phyloP scores from a whole-genome alignment of 2,888 invertebrate genomes.

The Gandaritis pyraliata region DNA sequence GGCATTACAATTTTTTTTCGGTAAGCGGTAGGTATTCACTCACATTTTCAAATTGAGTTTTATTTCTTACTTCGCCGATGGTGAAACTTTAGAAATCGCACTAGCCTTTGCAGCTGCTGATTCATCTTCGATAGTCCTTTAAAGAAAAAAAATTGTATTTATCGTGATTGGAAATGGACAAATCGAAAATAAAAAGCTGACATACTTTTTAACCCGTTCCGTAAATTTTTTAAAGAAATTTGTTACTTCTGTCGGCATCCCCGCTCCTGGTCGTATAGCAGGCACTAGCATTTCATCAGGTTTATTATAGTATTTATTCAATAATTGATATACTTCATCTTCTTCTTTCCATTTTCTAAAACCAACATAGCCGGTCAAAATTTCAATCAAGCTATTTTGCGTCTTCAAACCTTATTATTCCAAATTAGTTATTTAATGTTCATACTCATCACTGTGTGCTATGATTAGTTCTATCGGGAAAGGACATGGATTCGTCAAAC shows the following conservation, averaged over 20 bases:
- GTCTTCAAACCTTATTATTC: neutral
- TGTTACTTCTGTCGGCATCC: conserved; percentile 60
- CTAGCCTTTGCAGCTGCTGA: conserved; percentile 48
- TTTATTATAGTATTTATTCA: conserved; percentile 72
- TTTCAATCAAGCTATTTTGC: neutral
- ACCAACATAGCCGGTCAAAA: neutral
- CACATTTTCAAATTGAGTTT: neutral
- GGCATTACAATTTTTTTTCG: neutral
- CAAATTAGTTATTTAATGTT: conserved; percentile 24
- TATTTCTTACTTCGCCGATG: conserved; percentile 52
- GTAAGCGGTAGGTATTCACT: neutral
- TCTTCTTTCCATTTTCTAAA: conserved; percentile 73
- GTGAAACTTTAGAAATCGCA: conserved; percentile 38
- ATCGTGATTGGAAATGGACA: neutral
- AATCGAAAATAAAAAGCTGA: neutral
- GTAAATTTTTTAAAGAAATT: conserved; percentile 62
- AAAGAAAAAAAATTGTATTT: conserved; percentile 23
- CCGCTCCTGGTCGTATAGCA: conserved; percentile 63
- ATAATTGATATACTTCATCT: conserved; percentile 68
- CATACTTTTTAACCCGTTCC: conserved; percentile 62
- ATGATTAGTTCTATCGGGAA: conserved; percentile 88
- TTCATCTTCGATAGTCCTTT: conserved; percentile 61
- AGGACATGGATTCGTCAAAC: conserved; percentile 85
- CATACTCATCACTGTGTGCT: conserved; percentile 87
- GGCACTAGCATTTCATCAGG: conserved; percentile 76